These are phyloP conservation scores for Andrena marginata DNA, from an alignment of 2,888 invertebrate genomes.

Conservation along the genomic window DNA sequence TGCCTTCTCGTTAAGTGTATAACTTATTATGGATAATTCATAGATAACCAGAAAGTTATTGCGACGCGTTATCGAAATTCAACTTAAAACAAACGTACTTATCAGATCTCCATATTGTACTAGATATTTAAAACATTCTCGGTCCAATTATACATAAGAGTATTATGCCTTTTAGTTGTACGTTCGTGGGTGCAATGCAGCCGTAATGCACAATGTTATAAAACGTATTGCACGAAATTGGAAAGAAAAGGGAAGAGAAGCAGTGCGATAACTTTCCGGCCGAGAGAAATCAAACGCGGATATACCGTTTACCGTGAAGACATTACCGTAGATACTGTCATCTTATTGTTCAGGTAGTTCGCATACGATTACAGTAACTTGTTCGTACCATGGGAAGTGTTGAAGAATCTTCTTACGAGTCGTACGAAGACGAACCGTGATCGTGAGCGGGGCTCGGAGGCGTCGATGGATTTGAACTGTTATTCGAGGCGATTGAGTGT, in stretches of 20 bases:
- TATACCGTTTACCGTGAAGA: conserved; percentile 43
- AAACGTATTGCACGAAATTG: conserved; percentile 61
- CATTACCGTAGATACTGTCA: conserved; percentile 49
- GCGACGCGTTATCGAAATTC: conserved; percentile 38
- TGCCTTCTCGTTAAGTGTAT: conserved; percentile 50
- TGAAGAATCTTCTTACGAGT: conserved; percentile 86
- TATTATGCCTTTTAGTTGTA: conserved; percentile 50
- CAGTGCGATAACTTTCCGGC: conserved; percentile 58
- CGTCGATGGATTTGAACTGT: conserved; percentile 91
- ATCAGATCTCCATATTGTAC: conserved; percentile 26
- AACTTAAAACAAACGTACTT: conserved; percentile 13
- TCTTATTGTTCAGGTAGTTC: conserved; percentile 39
- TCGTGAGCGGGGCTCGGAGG: conserved; percentile 90
- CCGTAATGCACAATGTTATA: conserved; percentile 33
- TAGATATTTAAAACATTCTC: conserved; percentile 23
- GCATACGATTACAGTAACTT: conserved; percentile 46
- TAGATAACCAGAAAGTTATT: conserved; percentile 61
- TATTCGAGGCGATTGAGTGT: conserved; percentile 91
- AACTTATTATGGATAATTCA: conserved; percentile 63
- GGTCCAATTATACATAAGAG: conserved; percentile 20
- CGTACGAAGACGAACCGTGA: conserved; percentile 89
- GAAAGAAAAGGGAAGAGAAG: conserved; percentile 21
- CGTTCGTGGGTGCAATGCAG: conserved; percentile 20
- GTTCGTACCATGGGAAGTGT: conserved; percentile 44
- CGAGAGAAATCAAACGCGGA: conserved; percentile 48